Conservation (phyloP, 2,888 invertebrate genomes). For the Ectropis crepuscularia region DNA sequence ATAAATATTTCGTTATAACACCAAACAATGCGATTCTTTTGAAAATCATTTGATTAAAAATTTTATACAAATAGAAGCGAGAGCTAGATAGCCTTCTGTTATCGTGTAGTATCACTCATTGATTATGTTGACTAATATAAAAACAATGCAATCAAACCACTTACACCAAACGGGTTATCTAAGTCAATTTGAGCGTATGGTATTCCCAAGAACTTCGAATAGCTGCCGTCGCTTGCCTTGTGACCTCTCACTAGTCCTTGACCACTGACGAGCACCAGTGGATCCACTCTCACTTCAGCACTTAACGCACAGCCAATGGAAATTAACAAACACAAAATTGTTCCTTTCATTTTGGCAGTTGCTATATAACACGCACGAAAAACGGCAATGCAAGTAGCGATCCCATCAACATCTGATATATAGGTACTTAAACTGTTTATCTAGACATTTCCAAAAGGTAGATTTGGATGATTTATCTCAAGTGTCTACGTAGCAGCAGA, state of each 20-base stretch:
- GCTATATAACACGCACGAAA: constrained; percentile 34
- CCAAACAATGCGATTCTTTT: too few relatives aligned
- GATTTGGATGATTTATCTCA: constrained; percentile 45
- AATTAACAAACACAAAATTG: constrained; percentile 41
- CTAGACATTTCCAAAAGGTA: constrained; percentile 56
- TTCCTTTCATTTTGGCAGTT: constrained; percentile 45
- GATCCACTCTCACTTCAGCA: constrained; percentile 66
- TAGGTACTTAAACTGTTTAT: constrained; percentile 48
- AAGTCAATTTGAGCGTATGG: constrained; percentile 72
- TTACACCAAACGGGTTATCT: constrained; percentile 76
- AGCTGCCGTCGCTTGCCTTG: constrained; percentile 67
- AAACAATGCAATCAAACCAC: constrained; percentile 44
- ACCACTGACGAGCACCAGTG: constrained; percentile 64
- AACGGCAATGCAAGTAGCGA: constrained; percentile 22
- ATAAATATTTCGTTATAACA: not conserved
- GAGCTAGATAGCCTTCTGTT: constrained; percentile 12
- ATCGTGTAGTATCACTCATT: constrained; percentile 21
- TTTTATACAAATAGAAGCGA: not conserved
- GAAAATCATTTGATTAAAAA: too few relatives aligned
- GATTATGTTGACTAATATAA: constrained; percentile 8
- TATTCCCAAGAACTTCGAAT: constrained; percentile 72
- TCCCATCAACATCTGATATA: constrained; percentile 44
- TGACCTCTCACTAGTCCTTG: constrained; percentile 74
- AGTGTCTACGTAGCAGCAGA: constrained; percentile 44
- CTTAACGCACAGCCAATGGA: constrained; percentile 41